These are phyloP conservation scores for Lutraria lutraria DNA, from an alignment of 2,888 invertebrate genomes.

Conservation along the genomic window DNA sequence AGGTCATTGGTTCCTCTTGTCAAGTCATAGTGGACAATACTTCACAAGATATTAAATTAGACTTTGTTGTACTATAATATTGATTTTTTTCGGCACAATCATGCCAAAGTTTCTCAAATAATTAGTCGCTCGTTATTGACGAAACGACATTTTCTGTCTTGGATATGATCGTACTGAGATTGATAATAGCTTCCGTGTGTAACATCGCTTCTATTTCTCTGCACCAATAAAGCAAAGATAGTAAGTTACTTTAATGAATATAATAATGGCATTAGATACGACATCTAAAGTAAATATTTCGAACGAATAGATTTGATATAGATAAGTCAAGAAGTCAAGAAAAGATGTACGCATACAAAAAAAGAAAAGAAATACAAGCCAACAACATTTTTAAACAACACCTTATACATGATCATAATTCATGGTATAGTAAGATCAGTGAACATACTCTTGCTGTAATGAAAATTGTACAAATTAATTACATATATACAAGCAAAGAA, in stretches of 20 bases:
- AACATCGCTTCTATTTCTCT: not conserved
- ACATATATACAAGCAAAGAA: too few relatives aligned
- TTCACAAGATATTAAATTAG: constrained; percentile 49
- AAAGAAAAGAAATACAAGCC: too few relatives aligned
- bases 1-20: constrained; percentile 33
- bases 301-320: not conserved
- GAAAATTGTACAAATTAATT: too few relatives aligned
- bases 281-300: not conserved
- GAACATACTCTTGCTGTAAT: too few relatives aligned
- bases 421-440: too few relatives aligned
- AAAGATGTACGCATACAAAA: too few relatives aligned
- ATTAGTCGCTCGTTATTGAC: not conserved
- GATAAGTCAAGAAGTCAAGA: too few relatives aligned
- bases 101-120: not conserved
- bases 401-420: too few relatives aligned
- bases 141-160: constrained; percentile 10
- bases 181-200: not conserved
- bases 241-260: not conserved
- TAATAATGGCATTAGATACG: not conserved
- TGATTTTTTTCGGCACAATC: constrained; percentile 20
- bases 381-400: too few relatives aligned
- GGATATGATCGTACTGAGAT: not conserved
- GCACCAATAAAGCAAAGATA: not conserved
- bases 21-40: constrained; percentile 35
- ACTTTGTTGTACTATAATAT: not conserved